Evolutionary conservation across 2,113 vertebrate genomes (phyloP).

Genomic region (Monopterus albus): DNA sequence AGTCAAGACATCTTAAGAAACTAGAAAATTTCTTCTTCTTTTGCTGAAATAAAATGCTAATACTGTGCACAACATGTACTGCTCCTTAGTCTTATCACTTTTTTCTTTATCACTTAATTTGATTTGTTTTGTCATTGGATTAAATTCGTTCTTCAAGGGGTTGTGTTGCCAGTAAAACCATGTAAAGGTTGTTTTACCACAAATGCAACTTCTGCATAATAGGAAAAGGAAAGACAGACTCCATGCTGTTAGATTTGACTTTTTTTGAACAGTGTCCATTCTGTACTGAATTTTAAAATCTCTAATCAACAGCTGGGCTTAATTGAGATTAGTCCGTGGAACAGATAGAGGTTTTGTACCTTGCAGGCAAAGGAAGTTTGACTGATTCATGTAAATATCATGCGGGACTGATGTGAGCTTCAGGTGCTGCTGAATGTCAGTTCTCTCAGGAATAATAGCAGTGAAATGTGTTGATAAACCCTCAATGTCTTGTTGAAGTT

Average conservation of each 20-base stretch:
- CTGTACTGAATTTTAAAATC: slow-evolving; percentile 38
- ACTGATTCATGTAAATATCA: slow-evolving; percentile 73
- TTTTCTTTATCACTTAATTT: slow-evolving; percentile 34
- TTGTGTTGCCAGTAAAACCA: slow-evolving; percentile 19
- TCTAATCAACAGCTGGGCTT: slow-evolving; percentile 57
- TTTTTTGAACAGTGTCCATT: slow-evolving; percentile 19
- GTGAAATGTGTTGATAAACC: slow-evolving; percentile 71
- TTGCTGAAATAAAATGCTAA: not conserved
- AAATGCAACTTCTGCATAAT: slow-evolving; percentile 9
- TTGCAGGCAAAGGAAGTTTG: slow-evolving; percentile 53
- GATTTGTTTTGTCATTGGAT: slow-evolving; percentile 41
- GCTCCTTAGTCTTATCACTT: no score
- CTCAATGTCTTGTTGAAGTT: slow-evolving; percentile 69
- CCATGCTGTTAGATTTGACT: not conserved
- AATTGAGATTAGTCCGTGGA: slow-evolving; percentile 61
- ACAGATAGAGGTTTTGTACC: slow-evolving; percentile 48
- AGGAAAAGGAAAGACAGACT: not conserved
- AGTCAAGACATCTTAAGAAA: not conserved
- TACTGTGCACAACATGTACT: no score
- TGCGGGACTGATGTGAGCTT: slow-evolving; percentile 56
- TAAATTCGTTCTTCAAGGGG: slow-evolving; percentile 37
- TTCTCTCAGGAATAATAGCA: slow-evolving; percentile 73
- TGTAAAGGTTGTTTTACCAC: slow-evolving; percentile 14
- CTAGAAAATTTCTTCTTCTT: not conserved
- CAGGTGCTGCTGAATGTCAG: slow-evolving; percentile 51